A percentile compares a stretch with the other conserved stretches of the same genome.
These are phyloP conservation scores for Urophycis tenuis DNA, from an alignment of 2,797 vertebrate species.

Conservation along the genomic window DNA sequence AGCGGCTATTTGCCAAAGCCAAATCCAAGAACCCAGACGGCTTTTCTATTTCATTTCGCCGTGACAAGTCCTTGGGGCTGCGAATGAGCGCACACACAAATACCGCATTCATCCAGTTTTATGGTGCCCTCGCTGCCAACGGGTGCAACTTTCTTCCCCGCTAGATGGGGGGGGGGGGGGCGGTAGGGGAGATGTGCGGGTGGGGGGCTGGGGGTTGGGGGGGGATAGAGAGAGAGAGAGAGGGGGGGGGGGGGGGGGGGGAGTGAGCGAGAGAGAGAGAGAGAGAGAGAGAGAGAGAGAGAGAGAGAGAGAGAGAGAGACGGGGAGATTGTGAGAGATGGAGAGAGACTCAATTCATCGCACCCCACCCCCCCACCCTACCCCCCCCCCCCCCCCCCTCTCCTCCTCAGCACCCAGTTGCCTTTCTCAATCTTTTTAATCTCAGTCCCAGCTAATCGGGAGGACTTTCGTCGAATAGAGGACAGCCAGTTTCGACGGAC, in stretches of 20 bases:
- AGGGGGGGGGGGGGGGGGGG: no score
- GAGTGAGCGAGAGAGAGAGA: background rate
- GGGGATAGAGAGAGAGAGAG: background rate
- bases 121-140: slow-evolving; percentile 50
- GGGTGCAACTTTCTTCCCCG: slow-evolving; percentile 46
- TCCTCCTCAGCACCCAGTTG: background rate
- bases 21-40: slow-evolving; percentile 2
- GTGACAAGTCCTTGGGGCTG: slow-evolving; percentile 31
- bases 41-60: slow-evolving; percentile 18
- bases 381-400: no score
- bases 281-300: background rate
- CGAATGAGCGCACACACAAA: slow-evolving; percentile 32
- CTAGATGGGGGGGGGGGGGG: background rate
- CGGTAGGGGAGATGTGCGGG: slow-evolving; percentile 10
- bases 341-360: background rate
- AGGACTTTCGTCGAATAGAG: background rate
- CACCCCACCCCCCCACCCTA: no score
- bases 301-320: no score
- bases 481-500: background rate
- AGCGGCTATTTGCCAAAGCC: background rate
- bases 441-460: background rate
- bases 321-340: background rate
- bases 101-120: slow-evolving; percentile 60
- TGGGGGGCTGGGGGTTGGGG: background rate
- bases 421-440: slow-evolving; percentile 1